These are phyloP conservation scores for Dallia pectoralis DNA, from an alignment of 2,797 vertebrate species.

Conservation along the genomic window DNA sequence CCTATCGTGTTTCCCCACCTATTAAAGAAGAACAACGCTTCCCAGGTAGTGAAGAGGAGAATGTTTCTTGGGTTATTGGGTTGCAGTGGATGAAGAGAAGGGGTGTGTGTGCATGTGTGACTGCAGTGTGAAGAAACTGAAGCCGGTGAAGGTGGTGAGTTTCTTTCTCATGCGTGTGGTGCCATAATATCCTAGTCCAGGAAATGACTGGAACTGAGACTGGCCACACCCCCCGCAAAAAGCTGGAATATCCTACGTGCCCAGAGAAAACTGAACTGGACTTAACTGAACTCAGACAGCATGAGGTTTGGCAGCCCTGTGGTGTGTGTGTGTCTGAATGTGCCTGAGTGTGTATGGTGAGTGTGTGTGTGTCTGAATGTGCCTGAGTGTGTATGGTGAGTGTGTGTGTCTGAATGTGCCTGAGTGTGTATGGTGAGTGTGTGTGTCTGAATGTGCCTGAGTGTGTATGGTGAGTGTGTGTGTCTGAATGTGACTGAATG, in stretches of 20 bases:
- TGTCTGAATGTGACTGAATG: too few relatives aligned
- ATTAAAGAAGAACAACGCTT: constrained; percentile 5
- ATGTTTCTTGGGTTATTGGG: constrained; percentile 2
- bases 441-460: too few relatives aligned
- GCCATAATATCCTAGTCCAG: constrained; percentile 46
- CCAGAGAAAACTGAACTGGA: background rate
- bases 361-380: background rate
- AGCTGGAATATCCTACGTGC: background rate
- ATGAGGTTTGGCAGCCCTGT: background rate
- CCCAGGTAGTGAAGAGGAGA: background rate
- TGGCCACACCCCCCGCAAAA: constrained; percentile 9
- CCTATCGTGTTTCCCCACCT: constrained; percentile 15
- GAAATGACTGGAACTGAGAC: constrained; percentile 11
- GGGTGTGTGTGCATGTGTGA: background rate
- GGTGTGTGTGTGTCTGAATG: background rate
- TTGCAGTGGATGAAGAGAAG: background rate
- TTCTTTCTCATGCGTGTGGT: constrained; percentile 21
- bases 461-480: too few relatives aligned
- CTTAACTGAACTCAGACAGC: background rate
- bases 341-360: too few relatives aligned
- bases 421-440: too few relatives aligned
- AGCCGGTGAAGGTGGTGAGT: constrained; percentile 8
- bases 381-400: background rate
- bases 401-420: too few relatives aligned
- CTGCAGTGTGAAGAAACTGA: background rate